Evolutionary conservation across 2,113 vertebrate genomes (phyloP).

Genomic region (Antechinus stuartii): DNA sequence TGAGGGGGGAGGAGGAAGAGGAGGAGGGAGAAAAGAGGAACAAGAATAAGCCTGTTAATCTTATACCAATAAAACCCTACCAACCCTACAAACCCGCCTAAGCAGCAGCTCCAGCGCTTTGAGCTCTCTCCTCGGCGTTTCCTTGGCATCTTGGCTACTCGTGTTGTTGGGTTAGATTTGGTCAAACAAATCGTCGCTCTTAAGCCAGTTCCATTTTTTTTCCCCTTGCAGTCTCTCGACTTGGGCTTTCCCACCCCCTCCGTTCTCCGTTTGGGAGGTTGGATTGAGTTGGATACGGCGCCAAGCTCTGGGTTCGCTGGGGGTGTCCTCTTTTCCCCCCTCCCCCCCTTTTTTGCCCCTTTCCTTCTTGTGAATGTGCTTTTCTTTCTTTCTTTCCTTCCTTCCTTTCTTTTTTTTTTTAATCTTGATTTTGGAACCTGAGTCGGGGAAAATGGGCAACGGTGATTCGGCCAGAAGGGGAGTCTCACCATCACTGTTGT

Average conservation of each 20-base stretch:
- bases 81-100: slow-evolving; percentile 76
- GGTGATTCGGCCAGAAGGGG: slow-evolving; percentile 90
- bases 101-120: slow-evolving; percentile 71
- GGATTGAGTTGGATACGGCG: slow-evolving; percentile 79
- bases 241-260: slow-evolving; percentile 46
- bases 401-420: slow-evolving; percentile 69
- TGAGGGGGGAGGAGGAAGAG: slow-evolving; percentile 59
- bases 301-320: slow-evolving; percentile 72
- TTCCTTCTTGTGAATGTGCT: slow-evolving; percentile 80
- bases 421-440: slow-evolving; percentile 89
- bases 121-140: slow-evolving; percentile 76
- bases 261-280: slow-evolving; percentile 67
- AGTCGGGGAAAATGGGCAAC: slow-evolving; percentile 94
- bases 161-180: slow-evolving; percentile 79
- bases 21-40: slow-evolving; percentile 76
- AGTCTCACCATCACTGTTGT: slow-evolving; percentile 85
- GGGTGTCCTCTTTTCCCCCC: slow-evolving; percentile 53
- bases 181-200: slow-evolving; percentile 73
- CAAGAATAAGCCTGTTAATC: slow-evolving; percentile 69
- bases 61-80: slow-evolving; percentile 74
- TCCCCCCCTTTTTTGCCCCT: slow-evolving; percentile 44
- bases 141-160: slow-evolving; percentile 75
- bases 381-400: background rate
- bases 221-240: slow-evolving; percentile 65
- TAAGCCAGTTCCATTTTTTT: slow-evolving; percentile 76